Evolutionary conservation across 1,140 invertebrate genomes (phyloP).

Genomic region (Drosophila sp.): DNA sequence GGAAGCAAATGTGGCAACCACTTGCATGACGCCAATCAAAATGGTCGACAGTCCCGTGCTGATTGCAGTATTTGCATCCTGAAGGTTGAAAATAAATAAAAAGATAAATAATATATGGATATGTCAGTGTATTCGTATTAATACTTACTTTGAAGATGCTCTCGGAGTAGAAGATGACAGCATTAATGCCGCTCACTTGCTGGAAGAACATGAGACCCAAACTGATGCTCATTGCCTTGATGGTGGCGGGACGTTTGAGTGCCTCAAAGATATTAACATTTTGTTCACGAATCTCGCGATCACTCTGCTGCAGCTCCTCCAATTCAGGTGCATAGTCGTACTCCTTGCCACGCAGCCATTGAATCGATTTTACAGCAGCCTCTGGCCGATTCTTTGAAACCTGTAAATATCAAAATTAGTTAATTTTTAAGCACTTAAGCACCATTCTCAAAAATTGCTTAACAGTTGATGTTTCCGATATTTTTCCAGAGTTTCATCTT

Average conservation of each 20-base stretch:
- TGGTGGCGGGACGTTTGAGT: conserved; percentile 87
- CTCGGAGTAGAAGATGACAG: conserved; percentile 92
- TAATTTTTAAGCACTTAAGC: too few relatives aligned
- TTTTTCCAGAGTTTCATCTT: background rate
- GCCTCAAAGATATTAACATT: conserved; percentile 86
- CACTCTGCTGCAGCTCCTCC: conserved; percentile 87
- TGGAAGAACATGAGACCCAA: conserved; percentile 94
- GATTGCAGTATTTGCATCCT: conserved; percentile 87
- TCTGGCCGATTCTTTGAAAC: conserved; percentile 86
- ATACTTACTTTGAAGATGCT: conserved; percentile 87
- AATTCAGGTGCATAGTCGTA: conserved; percentile 88
- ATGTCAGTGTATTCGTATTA: background rate
- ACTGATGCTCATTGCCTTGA: conserved; percentile 90
- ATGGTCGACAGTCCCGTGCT: conserved; percentile 87
- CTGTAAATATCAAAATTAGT: too few relatives aligned
- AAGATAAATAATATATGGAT: background rate
- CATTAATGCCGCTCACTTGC: conserved; percentile 94
- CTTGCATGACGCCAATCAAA: conserved; percentile 91
- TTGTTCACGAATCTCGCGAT: conserved; percentile 86
- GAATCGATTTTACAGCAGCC: conserved; percentile 88
- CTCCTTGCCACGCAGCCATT: conserved; percentile 88
- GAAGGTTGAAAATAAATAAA: background rate
- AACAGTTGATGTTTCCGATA: too few relatives aligned
- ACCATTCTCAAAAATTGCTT: too few relatives aligned
- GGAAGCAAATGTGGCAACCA: conserved; percentile 89